Base-by-base conservation (phyloP, 2,113 vertebrate species). In the Alethe castanea region DNA sequence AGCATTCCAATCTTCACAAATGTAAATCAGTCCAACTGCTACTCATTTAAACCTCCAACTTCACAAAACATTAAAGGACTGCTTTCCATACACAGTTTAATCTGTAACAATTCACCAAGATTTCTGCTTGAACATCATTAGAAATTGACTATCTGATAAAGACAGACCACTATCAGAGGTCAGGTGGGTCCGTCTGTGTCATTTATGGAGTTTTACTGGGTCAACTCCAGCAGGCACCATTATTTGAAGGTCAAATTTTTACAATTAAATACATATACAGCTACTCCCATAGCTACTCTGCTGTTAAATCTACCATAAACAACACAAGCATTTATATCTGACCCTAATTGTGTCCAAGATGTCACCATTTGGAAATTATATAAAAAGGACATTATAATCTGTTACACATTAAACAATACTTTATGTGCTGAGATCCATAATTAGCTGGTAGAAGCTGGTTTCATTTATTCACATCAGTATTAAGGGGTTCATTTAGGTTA, bases 211-310 rank as follows among this genome's bases (percentile, higher is more conserved):
- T 98, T 98, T 97, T 96, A 94, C 95, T 91, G 96, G 98, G 97
- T 98, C 98, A 98, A 42, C 97, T 94, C 40, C 94, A 96, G 97
- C 97, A 97, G 95, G 92, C 97, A 96, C 93, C 86, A 47, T 78
- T 95, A 95, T 98, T 98, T 98, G 98, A 98, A 98, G 97, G 98
- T 98, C 98, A 98, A 98, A 98, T 98, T 98, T 98, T 98, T 98
- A 98, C 98, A 98, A 98, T 98, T 98, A 98, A 98, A 98, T 97
- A 98, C 98, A 97, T 98, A 98, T 96, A 97, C 95, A 96, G 94
- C 96, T 97, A 97, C 97, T 97, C 96, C 95, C 96, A 89, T 64
- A 97, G 96, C 97, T 94, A 45, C 92, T 97, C 96, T 91, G 95
- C 95, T 97, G 97, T 96, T 98, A 97, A 98, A 97, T 97, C 96